A percentile compares a stretch with the other conserved stretches of the same genome.
These are phyloP conservation scores for Cremastinae sp. DNA, from an alignment of 2,888 invertebrate species.

Conservation along the genomic window DNA sequence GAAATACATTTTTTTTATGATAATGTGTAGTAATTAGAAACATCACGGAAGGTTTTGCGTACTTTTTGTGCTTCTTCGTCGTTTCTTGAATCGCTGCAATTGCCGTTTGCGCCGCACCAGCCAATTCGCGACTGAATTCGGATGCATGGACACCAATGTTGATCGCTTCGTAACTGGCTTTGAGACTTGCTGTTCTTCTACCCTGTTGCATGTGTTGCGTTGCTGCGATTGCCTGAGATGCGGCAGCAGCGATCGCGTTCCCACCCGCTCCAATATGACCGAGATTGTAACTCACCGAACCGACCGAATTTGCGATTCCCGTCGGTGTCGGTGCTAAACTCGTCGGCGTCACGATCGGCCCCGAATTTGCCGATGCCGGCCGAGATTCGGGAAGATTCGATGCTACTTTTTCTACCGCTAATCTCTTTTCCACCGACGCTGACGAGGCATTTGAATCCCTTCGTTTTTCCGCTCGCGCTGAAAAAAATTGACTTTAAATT, in stretches of 20 bases:
- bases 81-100: constrained; percentile 86
- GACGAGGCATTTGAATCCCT: constrained; percentile 86
- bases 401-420: constrained; percentile 78
- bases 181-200: constrained; percentile 94
- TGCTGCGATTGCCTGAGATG: constrained; percentile 97
- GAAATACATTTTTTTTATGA: not conserved
- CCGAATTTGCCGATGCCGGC: constrained; percentile 77
- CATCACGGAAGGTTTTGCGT: too few species aligned
- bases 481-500: not conserved
- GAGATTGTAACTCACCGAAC: constrained; percentile 84
- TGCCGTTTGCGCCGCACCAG: constrained; percentile 87
- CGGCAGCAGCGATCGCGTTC: constrained; percentile 95
- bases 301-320: constrained; percentile 76
- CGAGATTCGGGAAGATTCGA: constrained; percentile 76
- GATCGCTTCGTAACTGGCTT: constrained; percentile 96
- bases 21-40: too few species aligned
- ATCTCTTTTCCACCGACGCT: constrained; percentile 81
- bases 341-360: constrained; percentile 73
- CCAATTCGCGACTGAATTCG: constrained; percentile 86
- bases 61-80: constrained; percentile 85
- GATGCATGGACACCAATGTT: constrained; percentile 85
- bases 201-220: constrained; percentile 98
- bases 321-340: constrained; percentile 74
- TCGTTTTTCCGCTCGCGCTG: constrained; percentile 87
- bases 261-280: constrained; percentile 93